Conservation (phyloP, 2,113 vertebrate genomes). For the Chionomys nivalis region DNA sequence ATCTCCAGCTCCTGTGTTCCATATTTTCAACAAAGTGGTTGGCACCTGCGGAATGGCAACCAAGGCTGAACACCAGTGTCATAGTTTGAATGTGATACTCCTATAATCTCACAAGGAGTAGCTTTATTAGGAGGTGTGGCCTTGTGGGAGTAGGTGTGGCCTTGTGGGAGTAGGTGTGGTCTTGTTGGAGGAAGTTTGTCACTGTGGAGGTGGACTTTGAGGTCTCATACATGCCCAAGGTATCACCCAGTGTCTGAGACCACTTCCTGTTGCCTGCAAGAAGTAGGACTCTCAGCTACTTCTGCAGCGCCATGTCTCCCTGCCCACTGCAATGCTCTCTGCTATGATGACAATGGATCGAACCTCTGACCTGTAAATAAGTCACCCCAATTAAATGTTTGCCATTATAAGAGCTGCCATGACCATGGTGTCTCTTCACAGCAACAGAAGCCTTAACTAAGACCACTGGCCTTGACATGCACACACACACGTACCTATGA, state of each 20-base stretch:
- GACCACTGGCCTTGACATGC: neutral
- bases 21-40: neutral
- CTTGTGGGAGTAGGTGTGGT: neutral
- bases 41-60: neutral
- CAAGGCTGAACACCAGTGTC: neutral
- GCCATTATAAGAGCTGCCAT: neutral
- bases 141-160: neutral
- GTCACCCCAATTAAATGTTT: neutral
- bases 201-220: neutral
- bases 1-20: neutral
- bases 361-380: neutral
- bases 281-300: neutral
- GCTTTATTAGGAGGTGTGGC: neutral
- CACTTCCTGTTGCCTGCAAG: neutral
- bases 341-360: neutral
- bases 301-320: neutral
- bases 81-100: neutral
- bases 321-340: neutral
- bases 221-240: neutral
- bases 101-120: neutral
- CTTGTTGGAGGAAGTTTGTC: neutral
- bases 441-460: neutral
- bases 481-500: too few species aligned
- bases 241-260: neutral
- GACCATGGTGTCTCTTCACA: neutral